Evolutionary conservation across 2,797 vertebrate species (phyloP).

Genomic region (Pseudopleuronectes americanus): DNA sequence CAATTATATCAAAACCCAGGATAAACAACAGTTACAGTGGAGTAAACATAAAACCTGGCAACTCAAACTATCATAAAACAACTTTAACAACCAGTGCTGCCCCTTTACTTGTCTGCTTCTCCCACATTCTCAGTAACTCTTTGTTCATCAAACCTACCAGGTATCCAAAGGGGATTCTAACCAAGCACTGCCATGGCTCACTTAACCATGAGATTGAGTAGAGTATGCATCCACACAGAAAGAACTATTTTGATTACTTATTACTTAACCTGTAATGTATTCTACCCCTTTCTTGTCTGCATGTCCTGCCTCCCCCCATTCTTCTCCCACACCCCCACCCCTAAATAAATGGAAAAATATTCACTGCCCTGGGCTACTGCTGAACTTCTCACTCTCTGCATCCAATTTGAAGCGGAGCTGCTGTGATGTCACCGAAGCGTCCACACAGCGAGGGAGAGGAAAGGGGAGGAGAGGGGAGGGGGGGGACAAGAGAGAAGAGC

Average conservation of each 20-base stretch:
- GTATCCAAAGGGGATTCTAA: constrained; percentile 60
- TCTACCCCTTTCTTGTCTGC: constrained; percentile 76
- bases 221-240: constrained; percentile 73
- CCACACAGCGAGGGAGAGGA: constrained; percentile 71
- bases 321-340: constrained; percentile 39
- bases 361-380: constrained; percentile 84
- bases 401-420: constrained; percentile 85
- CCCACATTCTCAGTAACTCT: constrained; percentile 14
- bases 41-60: background rate
- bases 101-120: constrained; percentile 16
- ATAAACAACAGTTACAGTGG: background rate
- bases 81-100: background rate
- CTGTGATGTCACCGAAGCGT: constrained; percentile 83
- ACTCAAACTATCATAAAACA: constrained; percentile 9
- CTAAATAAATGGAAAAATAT: constrained; percentile 90
- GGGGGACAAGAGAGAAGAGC: constrained; percentile 65
- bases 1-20: background rate
- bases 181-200: constrained; percentile 66
- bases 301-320: constrained; percentile 57
- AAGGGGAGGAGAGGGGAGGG: constrained; percentile 47
- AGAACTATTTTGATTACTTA: constrained; percentile 84
- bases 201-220: constrained; percentile 81
- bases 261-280: constrained; percentile 87
- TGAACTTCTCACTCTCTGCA: constrained; percentile 90
- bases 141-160: constrained; percentile 43